phyloP scores from a whole-genome alignment of 2,888 invertebrate species.

The Bhutanitis thaidina region DNA sequence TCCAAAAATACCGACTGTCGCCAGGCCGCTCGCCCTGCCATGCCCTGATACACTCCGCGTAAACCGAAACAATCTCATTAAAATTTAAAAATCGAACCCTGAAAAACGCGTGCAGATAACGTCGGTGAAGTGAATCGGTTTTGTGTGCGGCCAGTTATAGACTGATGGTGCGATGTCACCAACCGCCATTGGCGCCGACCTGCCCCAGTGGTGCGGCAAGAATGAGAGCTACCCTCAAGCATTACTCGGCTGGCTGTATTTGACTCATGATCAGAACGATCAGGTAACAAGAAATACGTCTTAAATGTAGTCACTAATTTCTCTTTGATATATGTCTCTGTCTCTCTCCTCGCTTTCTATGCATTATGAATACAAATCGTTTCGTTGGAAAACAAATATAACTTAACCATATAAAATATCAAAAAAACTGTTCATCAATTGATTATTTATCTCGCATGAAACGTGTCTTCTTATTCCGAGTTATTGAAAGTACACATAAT shows the following conservation, averaged over 20 bases:
- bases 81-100: neutral
- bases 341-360: no score
- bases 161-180: constrained; percentile 66
- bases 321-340: neutral
- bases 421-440: no score
- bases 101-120: neutral
- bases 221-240: constrained; percentile 61
- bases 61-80: constrained; percentile 23
- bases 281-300: constrained; percentile 44
- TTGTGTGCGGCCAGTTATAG: constrained; percentile 23
- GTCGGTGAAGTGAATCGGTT: constrained; percentile 12
- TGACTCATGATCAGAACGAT: constrained; percentile 67
- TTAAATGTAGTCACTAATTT: neutral
- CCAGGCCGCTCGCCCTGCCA: constrained; percentile 50
- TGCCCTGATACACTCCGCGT: constrained; percentile 35
- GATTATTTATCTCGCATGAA: no score
- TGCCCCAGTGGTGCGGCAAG: constrained; percentile 70
- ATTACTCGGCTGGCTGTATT: constrained; percentile 67
- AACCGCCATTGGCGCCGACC: constrained; percentile 62
- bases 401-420: no score
- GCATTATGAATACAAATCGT: no score
- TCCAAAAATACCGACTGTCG: constrained; percentile 61
- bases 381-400: no score
- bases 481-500: no score
- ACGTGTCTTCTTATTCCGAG: no score